A percentile compares a stretch with the other conserved stretches of the same genome.
Conservation (phyloP, 2,888 invertebrate genomes). For the Conistra vaccinii region DNA sequence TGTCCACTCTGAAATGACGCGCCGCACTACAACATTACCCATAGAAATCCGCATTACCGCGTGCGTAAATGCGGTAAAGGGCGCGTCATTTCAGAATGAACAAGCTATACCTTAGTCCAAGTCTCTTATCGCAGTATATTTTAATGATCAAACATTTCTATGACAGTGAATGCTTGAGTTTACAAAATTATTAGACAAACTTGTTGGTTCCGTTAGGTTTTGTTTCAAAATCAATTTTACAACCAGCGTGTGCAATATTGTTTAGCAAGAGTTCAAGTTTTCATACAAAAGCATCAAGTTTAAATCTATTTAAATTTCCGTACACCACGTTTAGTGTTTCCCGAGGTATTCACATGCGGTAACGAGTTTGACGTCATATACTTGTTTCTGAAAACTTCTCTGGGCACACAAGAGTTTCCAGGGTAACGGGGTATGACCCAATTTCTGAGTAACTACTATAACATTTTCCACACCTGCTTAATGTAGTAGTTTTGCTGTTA, state of each 20-base stretch:
- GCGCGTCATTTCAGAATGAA: too few species aligned
- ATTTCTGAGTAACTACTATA: conserved; percentile 39
- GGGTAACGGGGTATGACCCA: conserved; percentile 33
- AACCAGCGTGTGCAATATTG: neutral
- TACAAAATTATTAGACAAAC: neutral
- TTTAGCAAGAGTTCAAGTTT: conserved; percentile 11
- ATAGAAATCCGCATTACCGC: too few species aligned
- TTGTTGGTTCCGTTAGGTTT: neutral
- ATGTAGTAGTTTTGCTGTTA: neutral
- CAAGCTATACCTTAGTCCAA: too few species aligned
- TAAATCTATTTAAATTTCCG: conserved; percentile 31
- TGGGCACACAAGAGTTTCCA: conserved; percentile 25
- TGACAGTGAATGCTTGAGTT: too few species aligned
- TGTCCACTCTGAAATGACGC: too few species aligned
- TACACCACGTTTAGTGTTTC: conserved; percentile 26
- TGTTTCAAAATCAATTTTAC: conserved; percentile 3
- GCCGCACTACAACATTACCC: too few species aligned
- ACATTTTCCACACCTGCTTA: conserved; percentile 20
- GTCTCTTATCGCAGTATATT: too few species aligned
- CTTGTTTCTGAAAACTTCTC: conserved; percentile 54
- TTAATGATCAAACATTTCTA: too few species aligned
- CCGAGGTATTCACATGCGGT: conserved; percentile 20
- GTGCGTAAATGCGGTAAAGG: too few species aligned
- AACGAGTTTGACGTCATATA: conserved; percentile 45
- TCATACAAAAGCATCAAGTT: conserved; percentile 12